Percentiles rank a stretch among this genome's conserved stretches.
Conservation (phyloP, 2,113 vertebrate species). For the Acrocephalus arundinaceus region DNA sequence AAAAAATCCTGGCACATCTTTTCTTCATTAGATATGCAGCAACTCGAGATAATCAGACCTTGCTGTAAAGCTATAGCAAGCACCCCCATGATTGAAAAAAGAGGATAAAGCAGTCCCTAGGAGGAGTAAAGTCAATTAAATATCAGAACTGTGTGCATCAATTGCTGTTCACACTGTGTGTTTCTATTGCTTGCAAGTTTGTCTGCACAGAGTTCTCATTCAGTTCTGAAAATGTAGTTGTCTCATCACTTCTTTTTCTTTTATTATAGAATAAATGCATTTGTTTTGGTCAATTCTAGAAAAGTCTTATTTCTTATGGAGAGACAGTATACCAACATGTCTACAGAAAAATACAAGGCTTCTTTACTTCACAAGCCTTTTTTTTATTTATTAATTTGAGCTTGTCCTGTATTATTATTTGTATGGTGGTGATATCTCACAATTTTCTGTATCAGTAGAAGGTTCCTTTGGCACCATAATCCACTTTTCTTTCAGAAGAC, state of each 20-base stretch:
- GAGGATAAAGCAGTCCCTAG: neutral
- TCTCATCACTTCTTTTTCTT: neutral
- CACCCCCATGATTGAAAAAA: neutral
- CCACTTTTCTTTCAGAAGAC: conserved; percentile 1
- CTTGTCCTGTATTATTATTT: neutral
- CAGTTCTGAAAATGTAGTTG: conserved; percentile 10
- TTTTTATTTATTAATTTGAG: conserved; percentile 6
- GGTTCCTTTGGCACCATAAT: neutral
- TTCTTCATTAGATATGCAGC: neutral
- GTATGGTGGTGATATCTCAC: neutral
- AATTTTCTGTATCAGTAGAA: neutral
- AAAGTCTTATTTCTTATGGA: neutral
- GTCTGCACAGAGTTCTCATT: neutral
- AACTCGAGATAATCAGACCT: neutral
- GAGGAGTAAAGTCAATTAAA: neutral
- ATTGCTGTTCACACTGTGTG: neutral
- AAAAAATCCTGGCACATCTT: neutral
- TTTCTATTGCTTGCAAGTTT: conserved; percentile 9
- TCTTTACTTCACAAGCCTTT: neutral
- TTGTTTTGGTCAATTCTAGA: neutral
- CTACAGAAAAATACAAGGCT: neutral
- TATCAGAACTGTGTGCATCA: neutral
- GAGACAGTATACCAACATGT: neutral
- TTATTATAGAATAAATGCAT: neutral
- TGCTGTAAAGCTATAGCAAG: neutral